Evolutionary conservation across 2,888 invertebrate genomes (phyloP).

Genomic region (Cylloceria caligata): DNA sequence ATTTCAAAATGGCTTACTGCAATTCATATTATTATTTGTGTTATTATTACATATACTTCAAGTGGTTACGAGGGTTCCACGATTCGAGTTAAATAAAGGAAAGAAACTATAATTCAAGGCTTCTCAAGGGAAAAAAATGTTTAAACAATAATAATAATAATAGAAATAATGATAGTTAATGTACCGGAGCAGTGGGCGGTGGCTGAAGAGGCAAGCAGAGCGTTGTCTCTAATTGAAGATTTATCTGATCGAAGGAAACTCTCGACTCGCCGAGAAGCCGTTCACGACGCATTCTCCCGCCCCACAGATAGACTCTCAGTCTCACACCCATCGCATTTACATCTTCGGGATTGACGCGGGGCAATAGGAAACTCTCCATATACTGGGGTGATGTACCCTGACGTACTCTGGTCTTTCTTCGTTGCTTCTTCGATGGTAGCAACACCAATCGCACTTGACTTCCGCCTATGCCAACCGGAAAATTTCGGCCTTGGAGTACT

Average conservation of each 20-base stretch:
- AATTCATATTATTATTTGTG: too few species aligned
- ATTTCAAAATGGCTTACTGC: too few species aligned
- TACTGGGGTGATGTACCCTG: slow-evolving; percentile 96
- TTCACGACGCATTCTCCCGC: slow-evolving; percentile 96
- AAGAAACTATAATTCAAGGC: too few species aligned
- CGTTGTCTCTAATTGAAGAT: slow-evolving; percentile 95
- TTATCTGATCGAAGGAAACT: slow-evolving; percentile 95
- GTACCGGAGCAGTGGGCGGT: slow-evolving; percentile 80
- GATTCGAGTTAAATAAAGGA: neutral
- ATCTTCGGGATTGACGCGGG: slow-evolving; percentile 97
- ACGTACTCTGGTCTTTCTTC: slow-evolving; percentile 96
- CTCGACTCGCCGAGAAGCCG: slow-evolving; percentile 96
- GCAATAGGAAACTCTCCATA: slow-evolving; percentile 96
- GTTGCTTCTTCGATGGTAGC: slow-evolving; percentile 96
- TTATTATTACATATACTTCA: too few species aligned
- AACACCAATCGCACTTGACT: slow-evolving; percentile 94
- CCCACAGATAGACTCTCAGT: slow-evolving; percentile 93
- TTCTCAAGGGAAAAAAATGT: too few species aligned
- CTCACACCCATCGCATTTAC: slow-evolving; percentile 96
- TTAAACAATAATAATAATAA: too few species aligned
- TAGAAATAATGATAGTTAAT: neutral
- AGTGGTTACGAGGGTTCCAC: too few species aligned
- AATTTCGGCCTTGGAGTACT: slow-evolving; percentile 95
- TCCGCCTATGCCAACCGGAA: slow-evolving; percentile 89
- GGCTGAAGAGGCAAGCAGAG: slow-evolving; percentile 94